Conservation (phyloP, 2,113 vertebrate species). For the Sylvietta virens region DNA sequence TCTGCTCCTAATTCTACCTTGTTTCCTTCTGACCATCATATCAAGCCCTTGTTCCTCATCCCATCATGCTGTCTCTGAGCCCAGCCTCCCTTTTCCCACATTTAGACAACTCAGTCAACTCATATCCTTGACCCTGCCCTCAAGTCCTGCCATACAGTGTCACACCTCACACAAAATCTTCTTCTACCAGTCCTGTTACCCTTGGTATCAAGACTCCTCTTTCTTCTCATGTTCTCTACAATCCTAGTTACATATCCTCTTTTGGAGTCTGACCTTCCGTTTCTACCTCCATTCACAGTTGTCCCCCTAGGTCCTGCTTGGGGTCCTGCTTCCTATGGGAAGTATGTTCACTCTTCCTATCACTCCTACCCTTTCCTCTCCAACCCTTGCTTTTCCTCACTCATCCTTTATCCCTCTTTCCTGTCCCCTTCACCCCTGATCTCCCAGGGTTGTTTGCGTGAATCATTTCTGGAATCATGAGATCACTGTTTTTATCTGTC, state of each 20-base stretch:
- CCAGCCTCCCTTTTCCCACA: background rate
- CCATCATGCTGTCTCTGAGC: background rate
- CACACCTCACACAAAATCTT: background rate
- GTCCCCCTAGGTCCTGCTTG: background rate
- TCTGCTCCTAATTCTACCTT: background rate
- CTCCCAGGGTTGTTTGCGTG: slow-evolving; percentile 6
- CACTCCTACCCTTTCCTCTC: background rate
- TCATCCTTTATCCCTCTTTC: background rate
- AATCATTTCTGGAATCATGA: slow-evolving; percentile 57
- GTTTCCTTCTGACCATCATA: background rate
- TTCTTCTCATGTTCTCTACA: background rate
- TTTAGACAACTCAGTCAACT: background rate
- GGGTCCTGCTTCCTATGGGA: too few species aligned
- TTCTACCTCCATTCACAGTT: background rate
- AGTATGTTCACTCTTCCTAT: background rate
- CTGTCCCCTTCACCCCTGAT: background rate
- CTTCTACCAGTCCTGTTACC: background rate
- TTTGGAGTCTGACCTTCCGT: background rate
- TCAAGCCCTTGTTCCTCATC: background rate
- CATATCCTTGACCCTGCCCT: background rate
- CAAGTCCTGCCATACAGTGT: background rate
- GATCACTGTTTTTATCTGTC: slow-evolving; percentile 54
- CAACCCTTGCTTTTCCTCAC: background rate
- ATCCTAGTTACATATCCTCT: background rate
- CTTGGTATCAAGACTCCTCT: background rate